Percentiles rank a stretch among this genome's conserved stretches.
phyloP scores from a whole-genome alignment of 2,797 vertebrate genomes.

The Hypotaenidia philippensis region DNA sequence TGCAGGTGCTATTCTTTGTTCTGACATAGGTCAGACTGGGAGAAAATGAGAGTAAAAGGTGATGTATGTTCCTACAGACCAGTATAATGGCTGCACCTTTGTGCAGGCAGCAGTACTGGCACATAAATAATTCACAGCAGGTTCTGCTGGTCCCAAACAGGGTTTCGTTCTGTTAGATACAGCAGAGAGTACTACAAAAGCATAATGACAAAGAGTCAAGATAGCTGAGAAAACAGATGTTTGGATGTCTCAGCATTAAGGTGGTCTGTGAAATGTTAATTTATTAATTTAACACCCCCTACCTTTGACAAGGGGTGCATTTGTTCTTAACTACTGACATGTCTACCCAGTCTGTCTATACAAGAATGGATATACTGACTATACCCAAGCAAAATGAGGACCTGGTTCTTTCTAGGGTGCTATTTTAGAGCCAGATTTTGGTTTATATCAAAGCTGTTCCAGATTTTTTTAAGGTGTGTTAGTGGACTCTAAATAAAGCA shows the following conservation, averaged over 20 bases:
- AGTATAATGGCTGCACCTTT: not conserved
- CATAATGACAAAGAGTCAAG: not conserved
- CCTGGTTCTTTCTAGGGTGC: not conserved
- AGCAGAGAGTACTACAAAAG: not conserved
- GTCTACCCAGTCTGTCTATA: not conserved
- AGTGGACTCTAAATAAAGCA: not conserved
- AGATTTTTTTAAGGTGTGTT: not conserved
- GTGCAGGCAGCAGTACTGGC: not conserved
- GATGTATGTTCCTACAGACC: not conserved
- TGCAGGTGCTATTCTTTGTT: not conserved
- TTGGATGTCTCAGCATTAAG: not conserved
- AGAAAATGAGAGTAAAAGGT: not conserved
- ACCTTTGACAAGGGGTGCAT: not conserved
- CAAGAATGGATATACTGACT: not conserved
- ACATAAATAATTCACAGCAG: not conserved
- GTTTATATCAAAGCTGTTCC: not conserved
- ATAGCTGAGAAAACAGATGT: not conserved
- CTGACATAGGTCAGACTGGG: not conserved
- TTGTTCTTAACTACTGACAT: not conserved
- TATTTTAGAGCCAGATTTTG: not conserved
- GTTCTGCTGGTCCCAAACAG: not conserved
- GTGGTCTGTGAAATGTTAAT: not conserved
- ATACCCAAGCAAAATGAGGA: not conserved
- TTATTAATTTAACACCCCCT: not conserved
- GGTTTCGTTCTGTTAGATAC: not conserved